phyloP scores from a whole-genome alignment of 2,888 invertebrate genomes.

The Polietes domitor region DNA sequence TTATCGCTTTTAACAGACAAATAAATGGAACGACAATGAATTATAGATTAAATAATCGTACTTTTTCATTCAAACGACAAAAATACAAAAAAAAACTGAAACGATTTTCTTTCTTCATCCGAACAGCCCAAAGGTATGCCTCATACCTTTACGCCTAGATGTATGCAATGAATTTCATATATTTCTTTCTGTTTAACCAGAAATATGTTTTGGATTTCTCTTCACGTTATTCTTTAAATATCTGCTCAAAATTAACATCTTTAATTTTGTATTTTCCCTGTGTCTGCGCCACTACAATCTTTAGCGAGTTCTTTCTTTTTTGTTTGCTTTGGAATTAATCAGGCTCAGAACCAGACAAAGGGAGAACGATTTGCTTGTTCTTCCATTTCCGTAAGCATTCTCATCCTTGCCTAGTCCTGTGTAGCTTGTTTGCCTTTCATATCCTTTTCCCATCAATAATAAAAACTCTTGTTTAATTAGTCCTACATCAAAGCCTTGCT shows the following conservation, averaged over 20 bases:
- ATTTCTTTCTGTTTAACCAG: constrained; percentile 4
- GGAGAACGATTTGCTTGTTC: too few relatives aligned
- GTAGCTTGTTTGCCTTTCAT: too few relatives aligned
- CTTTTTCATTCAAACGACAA: not conserved
- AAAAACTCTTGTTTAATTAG: too few relatives aligned
- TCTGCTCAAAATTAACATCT: not conserved
- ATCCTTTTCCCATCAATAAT: too few relatives aligned
- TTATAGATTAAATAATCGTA: constrained; percentile 11
- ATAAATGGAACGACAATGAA: not conserved
- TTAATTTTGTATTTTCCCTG: not conserved
- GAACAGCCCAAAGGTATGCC: not conserved
- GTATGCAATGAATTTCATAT: constrained; percentile 35
- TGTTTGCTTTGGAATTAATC: too few relatives aligned
- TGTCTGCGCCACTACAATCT: too few relatives aligned
- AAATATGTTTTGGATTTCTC: constrained; percentile 17
- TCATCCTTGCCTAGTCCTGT: too few relatives aligned
- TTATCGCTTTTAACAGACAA: constrained; percentile 2
- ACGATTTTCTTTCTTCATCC: not conserved
- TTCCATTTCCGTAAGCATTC: too few relatives aligned
- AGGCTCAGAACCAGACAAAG: too few relatives aligned
- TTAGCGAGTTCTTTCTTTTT: too few relatives aligned
- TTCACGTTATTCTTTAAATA: not conserved
- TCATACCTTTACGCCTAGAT: constrained; percentile 22
- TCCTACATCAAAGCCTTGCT: too few relatives aligned
- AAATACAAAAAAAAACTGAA: not conserved